Evolutionary conservation across 2,113 vertebrate genomes (phyloP).

Genomic region (Albula goreensis): DNA sequence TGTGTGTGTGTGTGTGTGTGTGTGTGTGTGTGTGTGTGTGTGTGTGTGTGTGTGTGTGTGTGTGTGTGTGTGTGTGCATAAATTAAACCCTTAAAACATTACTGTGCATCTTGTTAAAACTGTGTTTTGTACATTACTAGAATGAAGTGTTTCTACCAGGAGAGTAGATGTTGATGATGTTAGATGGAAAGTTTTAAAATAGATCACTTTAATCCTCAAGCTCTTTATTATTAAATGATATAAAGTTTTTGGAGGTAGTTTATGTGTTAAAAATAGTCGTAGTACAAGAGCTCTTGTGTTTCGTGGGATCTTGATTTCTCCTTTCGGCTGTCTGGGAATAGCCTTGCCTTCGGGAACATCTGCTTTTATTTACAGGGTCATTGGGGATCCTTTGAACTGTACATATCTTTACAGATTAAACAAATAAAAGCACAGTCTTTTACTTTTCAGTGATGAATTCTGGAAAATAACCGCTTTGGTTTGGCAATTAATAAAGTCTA

Average conservation of each 20-base stretch:
- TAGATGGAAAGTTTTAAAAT: slow-evolving; percentile 18
- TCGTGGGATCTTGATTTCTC: slow-evolving; percentile 1
- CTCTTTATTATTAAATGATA: slow-evolving; percentile 30
- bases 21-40: no score
- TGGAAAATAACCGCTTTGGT: slow-evolving; percentile 12
- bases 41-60: no score
- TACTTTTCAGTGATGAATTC: slow-evolving; percentile 26
- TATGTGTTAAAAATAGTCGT: not conserved
- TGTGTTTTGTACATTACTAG: not conserved
- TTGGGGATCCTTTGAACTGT: slow-evolving; percentile 39
- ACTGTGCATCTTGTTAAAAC: no score
- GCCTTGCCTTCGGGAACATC: slow-evolving; percentile 41
- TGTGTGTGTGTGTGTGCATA: no score
- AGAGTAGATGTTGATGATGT: not conserved
- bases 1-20: no score
- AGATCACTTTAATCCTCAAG: slow-evolving; percentile 24
- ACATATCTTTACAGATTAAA: slow-evolving; percentile 31
- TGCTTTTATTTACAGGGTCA: slow-evolving; percentile 50
- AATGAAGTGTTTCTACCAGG: not conserved
- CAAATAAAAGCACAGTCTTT: slow-evolving; percentile 29
- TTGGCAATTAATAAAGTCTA: slow-evolving; percentile 18
- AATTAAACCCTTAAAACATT: no score
- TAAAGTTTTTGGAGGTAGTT: slow-evolving; percentile 19
- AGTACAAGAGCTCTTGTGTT: not conserved
- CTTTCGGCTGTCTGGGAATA: not conserved